Evolutionary conservation across 2,113 vertebrate species (phyloP).

Genomic region (Phylloscopus whistleri): DNA sequence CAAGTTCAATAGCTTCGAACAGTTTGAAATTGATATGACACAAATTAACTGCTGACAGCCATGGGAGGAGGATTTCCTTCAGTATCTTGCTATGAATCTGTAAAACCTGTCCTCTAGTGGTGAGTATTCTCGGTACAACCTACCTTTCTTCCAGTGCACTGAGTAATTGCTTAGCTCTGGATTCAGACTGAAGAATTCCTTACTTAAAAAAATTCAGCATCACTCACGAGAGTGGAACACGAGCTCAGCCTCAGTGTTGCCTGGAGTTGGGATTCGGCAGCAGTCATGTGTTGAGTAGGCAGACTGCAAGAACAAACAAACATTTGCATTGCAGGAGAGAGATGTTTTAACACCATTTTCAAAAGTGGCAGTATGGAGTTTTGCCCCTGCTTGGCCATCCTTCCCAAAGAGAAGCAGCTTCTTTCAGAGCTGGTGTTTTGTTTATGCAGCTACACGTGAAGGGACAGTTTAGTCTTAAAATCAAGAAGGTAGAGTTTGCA

Average conservation of each 20-base stretch:
- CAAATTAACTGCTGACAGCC: not conserved
- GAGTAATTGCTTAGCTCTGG: not conserved
- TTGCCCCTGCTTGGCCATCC: not conserved
- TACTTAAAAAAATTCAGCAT: not conserved
- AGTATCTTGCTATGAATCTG: not conserved
- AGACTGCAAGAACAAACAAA: not conserved
- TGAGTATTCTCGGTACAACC: not conserved
- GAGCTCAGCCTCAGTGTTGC: too few species aligned
- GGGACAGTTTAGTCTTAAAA: not conserved
- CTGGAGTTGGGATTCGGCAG: not conserved
- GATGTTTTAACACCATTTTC: not conserved
- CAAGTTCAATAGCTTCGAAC: accelerated
- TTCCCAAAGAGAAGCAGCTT: not conserved
- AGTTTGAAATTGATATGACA: accelerated
- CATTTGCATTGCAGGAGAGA: not conserved
- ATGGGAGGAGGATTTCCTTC: not conserved
- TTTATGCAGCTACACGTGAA: not conserved
- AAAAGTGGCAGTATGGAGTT: not conserved
- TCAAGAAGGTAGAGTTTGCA: not conserved
- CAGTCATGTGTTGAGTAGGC: not conserved
- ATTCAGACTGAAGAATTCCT: not conserved
- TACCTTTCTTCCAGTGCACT: not conserved
- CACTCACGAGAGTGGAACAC: accelerated
- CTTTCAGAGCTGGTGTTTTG: not conserved
- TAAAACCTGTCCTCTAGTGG: not conserved